phyloP scores from a whole-genome alignment of 2,113 vertebrate genomes.

The Trogon melanurus region DNA sequence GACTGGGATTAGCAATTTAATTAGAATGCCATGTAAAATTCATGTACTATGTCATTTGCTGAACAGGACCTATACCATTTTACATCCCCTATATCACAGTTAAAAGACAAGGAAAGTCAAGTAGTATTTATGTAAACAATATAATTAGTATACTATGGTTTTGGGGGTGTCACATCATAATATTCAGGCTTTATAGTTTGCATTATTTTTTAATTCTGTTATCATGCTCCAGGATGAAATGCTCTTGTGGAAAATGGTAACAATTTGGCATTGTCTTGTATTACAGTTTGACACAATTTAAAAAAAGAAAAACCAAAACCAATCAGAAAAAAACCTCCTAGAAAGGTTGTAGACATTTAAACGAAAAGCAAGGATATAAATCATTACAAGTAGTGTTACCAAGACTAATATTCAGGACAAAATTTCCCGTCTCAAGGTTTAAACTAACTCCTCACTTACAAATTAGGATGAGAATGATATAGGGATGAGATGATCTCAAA shows the following conservation, averaged over 20 bases:
- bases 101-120: not conserved
- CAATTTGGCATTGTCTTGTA: not conserved
- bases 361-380: not conserved
- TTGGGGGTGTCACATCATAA: not conserved
- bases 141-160: not conserved
- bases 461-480: not conserved
- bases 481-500: not conserved
- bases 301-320: not conserved
- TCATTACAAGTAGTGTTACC: not conserved
- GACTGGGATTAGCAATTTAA: constrained; percentile 8
- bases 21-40: constrained; percentile 3
- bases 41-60: not conserved
- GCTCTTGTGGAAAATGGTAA: not conserved
- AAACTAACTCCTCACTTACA: not conserved
- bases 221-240: not conserved
- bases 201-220: not conserved
- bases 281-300: not conserved
- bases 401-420: not conserved
- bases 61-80: not conserved
- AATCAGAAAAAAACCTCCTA: not conserved
- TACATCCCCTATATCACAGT: not conserved
- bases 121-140: not conserved
- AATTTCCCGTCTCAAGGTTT: not conserved
- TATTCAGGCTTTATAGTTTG: not conserved
- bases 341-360: not conserved